Conservation (phyloP, 2,888 invertebrate genomes). For the Gisinianus flammeolus region DNA sequence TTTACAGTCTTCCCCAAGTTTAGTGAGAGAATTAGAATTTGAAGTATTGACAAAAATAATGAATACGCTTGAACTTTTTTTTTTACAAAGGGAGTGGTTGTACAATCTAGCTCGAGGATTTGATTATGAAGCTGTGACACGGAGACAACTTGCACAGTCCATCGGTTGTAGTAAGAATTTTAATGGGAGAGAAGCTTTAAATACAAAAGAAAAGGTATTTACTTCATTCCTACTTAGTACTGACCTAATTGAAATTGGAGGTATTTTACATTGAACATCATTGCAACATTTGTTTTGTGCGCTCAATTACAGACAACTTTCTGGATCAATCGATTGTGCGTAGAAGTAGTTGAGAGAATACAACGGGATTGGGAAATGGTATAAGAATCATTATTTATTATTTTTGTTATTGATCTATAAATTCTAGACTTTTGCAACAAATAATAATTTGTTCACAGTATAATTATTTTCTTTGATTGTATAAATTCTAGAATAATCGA, state of each 20-base stretch:
- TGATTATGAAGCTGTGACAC: slow-evolving; percentile 84
- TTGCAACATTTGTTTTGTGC: neutral
- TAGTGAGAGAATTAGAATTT: too few species aligned
- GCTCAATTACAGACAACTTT: neutral
- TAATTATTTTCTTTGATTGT: slow-evolving; percentile 26
- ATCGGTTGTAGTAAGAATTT: slow-evolving; percentile 97
- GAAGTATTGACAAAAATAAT: neutral
- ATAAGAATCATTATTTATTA: slow-evolving; percentile 37
- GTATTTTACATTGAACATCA: neutral
- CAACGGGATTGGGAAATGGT: slow-evolving; percentile 71
- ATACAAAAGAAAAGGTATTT: slow-evolving; percentile 68
- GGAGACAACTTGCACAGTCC: slow-evolving; percentile 85
- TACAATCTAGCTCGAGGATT: slow-evolving; percentile 85
- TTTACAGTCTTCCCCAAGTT: too few species aligned
- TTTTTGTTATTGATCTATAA: too few species aligned
- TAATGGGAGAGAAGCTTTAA: slow-evolving; percentile 77
- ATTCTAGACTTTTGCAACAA: too few species aligned
- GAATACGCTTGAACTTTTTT: neutral
- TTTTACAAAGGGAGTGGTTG: slow-evolving; percentile 68
- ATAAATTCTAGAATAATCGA: slow-evolving; percentile 74
- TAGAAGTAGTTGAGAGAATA: slow-evolving; percentile 83
- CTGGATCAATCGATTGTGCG: slow-evolving; percentile 81
- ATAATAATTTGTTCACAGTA: slow-evolving; percentile 7
- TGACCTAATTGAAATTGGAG: neutral
- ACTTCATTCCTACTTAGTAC: neutral